Evolutionary conservation across 2,888 invertebrate genomes (phyloP).

Genomic region (Trisateles emortualis): DNA sequence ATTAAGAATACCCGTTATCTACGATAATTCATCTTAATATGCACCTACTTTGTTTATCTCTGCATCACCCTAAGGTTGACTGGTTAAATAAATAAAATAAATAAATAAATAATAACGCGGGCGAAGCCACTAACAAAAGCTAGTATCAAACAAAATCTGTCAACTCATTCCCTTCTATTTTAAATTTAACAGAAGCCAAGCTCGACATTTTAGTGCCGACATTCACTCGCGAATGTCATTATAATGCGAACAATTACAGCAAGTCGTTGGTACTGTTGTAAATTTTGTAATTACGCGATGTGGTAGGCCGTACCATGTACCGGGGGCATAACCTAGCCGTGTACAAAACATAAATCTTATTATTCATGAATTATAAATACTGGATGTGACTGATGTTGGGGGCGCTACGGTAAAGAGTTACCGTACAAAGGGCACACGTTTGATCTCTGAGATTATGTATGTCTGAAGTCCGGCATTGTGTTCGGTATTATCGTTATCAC

Average conservation of each 20-base stretch:
- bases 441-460: too few relatives aligned
- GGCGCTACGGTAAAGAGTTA: too few relatives aligned
- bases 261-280: constrained; percentile 33
- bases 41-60: too few relatives aligned
- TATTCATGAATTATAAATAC: constrained; percentile 23
- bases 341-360: constrained; percentile 46
- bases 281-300: constrained; percentile 46
- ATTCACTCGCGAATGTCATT: constrained; percentile 32
- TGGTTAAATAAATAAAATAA: too few relatives aligned
- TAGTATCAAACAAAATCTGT: constrained; percentile 16
- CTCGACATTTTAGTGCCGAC: constrained; percentile 18
- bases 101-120: too few relatives aligned
- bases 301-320: constrained; percentile 46
- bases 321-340: constrained; percentile 13
- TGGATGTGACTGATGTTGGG: constrained; percentile 34
- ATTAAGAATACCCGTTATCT: too few relatives aligned
- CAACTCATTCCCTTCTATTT: constrained; percentile 9
- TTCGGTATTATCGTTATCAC: too few relatives aligned
- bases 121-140: too few relatives aligned
- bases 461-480: too few relatives aligned
- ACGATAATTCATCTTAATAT: too few relatives aligned
- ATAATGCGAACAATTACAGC: constrained; percentile 36
- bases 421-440: too few relatives aligned
- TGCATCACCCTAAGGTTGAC: too few relatives aligned
- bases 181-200: constrained; percentile 12